Percentiles rank a stretch among this genome's conserved stretches.
These are phyloP conservation scores for Allophyes oxyacanthae DNA, from an alignment of 2,888 invertebrate species.

Conservation along the genomic window DNA sequence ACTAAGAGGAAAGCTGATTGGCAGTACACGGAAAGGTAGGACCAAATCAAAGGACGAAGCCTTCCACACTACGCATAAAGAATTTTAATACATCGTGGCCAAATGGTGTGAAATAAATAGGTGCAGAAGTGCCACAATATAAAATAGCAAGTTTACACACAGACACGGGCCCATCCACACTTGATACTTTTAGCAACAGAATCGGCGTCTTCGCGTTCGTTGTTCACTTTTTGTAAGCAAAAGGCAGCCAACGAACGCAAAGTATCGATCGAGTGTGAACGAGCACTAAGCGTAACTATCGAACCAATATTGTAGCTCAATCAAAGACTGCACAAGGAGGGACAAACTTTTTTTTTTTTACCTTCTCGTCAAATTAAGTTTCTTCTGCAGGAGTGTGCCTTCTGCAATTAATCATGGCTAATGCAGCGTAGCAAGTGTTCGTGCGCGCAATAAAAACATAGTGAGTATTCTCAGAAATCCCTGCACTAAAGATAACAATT, in stretches of 20 bases:
- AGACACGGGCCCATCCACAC: too few species aligned
- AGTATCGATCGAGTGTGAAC: too few species aligned
- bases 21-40: conserved; percentile 39
- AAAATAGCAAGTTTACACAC: not conserved
- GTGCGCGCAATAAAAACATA: conserved; percentile 55
- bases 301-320: not conserved
- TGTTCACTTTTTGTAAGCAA: too few species aligned
- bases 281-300: too few species aligned
- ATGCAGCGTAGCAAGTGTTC: conserved; percentile 21
- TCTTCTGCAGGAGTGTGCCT: conserved; percentile 1
- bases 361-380: too few species aligned
- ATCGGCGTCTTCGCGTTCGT: too few species aligned
- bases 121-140: conserved; percentile 7
- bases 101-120: not conserved
- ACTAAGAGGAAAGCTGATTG: conserved; percentile 39
- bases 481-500: conserved; percentile 42
- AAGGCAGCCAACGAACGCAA: too few species aligned
- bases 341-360: too few species aligned
- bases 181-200: too few species aligned
- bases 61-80: conserved; percentile 54
- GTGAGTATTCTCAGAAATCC: conserved; percentile 51
- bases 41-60: conserved; percentile 56
- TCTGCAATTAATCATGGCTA: not conserved
- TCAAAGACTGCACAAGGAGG: too few species aligned
- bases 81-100: conserved; percentile 54